phyloP scores from a whole-genome alignment of 1,140 invertebrate species.

The Apis laboriosa region DNA sequence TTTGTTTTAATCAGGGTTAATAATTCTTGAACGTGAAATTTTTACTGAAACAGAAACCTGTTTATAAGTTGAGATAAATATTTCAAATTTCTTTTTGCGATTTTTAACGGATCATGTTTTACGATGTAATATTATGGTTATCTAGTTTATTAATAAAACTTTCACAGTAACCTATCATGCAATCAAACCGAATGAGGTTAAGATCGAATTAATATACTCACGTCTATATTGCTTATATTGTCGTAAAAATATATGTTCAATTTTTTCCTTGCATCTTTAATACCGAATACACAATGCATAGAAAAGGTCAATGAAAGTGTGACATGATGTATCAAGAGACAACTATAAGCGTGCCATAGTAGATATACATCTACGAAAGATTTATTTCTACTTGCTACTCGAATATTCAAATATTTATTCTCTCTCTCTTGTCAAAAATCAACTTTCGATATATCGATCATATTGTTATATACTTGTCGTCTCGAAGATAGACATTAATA shows the following conservation, averaged over 20 bases:
- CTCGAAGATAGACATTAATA: background rate
- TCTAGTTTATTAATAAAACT: background rate
- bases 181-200: background rate
- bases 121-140: too few species aligned
- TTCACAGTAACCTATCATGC: background rate
- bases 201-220: background rate
- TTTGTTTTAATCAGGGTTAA: background rate
- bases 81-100: background rate
- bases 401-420: slow-evolving; percentile 2
- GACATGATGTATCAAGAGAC: background rate
- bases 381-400: background rate
- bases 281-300: background rate
- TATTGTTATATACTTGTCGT: too few species aligned
- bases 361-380: background rate
- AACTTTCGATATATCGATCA: background rate
- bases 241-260: background rate
- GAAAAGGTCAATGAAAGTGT: slow-evolving; percentile 8
- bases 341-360: background rate
- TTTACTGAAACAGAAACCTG: background rate
- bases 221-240: too few species aligned
- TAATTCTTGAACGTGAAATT: background rate
- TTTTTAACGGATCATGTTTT: background rate
- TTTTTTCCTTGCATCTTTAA: background rate
- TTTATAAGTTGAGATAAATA: background rate
- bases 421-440: background rate